Base-by-base conservation (phyloP, 2,888 invertebrate species). In the Apamea crenata region DNA sequence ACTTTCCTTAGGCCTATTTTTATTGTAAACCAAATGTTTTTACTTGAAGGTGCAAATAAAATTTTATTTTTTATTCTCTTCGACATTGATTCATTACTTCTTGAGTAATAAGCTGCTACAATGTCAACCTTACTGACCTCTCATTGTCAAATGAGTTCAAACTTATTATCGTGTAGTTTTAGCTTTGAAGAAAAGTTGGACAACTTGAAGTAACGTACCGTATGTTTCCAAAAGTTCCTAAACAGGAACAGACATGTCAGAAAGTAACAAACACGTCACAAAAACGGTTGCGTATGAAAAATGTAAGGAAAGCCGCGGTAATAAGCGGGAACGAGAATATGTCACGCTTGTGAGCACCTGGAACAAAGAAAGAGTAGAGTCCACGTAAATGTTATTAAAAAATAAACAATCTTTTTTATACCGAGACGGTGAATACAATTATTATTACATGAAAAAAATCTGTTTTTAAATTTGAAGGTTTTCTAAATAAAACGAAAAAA, bases 321-420 rank as follows among this genome's bases (percentile, higher is more conserved):
- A 72, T 72, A 78, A 78, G 63, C 40, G 56, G 40, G 29, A 79
- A 72, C 50, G 72, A 53, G 71, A 50, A 82, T 72, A 29, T 68
- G 67, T 72, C 84, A 72, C n/a, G 77, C 40, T 70, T 70, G 56
- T 53, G 1, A 40, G 21, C 3, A 2, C 14, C 32, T 56, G 12
- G 40, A 65, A 5, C 12, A 44, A 32, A 3, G 18, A 78, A 56
- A 56, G 0, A 21, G 0, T n/a, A 10, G 53, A 47, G 47, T 5
- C 47, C 5, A 16, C 16, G 4, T 16, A 47, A 47, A 47, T 16
- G 5, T 47, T 47, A 47, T 16, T 47, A 47, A 47, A 47, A 47
- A 12, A 44, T 10, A 44, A 44, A 44, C 10, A 44, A 12, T 10
- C 12, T 44, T 44, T 44, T 44, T 10, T 44, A 12, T 12, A 47